phyloP scores from a whole-genome alignment of 1,140 invertebrate species.

The Colletes latitarsis region DNA sequence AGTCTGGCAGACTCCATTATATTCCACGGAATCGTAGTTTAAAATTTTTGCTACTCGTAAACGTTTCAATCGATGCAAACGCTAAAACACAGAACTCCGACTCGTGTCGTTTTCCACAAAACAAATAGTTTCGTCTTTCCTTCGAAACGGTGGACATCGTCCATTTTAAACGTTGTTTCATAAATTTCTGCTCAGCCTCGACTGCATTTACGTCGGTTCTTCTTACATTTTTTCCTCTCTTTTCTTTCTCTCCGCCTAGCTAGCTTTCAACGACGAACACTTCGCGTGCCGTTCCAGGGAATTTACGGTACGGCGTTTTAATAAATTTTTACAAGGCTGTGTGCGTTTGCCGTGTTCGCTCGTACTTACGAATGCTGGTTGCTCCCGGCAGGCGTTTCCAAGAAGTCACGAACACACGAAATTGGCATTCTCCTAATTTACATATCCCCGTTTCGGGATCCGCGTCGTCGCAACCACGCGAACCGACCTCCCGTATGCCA shows the following conservation, averaged over 20 bases:
- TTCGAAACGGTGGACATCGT: too few species aligned
- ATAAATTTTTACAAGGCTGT: conserved; percentile 44
- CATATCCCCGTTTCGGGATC: conserved; percentile 46
- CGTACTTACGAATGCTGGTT: conserved; percentile 35
- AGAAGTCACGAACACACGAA: conserved; percentile 43
- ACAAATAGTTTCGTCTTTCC: too few species aligned
- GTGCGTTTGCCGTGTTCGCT: conserved; percentile 6
- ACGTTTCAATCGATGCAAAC: too few species aligned
- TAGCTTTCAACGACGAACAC: too few species aligned
- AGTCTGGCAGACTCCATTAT: background rate
- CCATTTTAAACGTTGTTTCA: too few species aligned
- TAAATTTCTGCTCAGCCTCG: too few species aligned
- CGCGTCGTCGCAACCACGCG: conserved; percentile 1
- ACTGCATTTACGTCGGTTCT: too few species aligned
- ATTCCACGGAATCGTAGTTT: background rate
- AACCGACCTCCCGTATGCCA: conserved; percentile 26
- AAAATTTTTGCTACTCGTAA: too few species aligned
- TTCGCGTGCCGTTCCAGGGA: background rate
- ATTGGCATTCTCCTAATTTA: conserved; percentile 52
- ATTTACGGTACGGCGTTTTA: conserved; percentile 27
- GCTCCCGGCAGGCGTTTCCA: conserved; percentile 1
- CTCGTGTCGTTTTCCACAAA: too few species aligned
- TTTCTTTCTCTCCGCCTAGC: too few species aligned
- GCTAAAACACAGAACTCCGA: too few species aligned
- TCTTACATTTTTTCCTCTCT: too few species aligned